Evolutionary conservation across 2,797 vertebrate species (phyloP), one percentile per base, ranked within the genome.

Genomic region (Galago senegalensis): DNA sequence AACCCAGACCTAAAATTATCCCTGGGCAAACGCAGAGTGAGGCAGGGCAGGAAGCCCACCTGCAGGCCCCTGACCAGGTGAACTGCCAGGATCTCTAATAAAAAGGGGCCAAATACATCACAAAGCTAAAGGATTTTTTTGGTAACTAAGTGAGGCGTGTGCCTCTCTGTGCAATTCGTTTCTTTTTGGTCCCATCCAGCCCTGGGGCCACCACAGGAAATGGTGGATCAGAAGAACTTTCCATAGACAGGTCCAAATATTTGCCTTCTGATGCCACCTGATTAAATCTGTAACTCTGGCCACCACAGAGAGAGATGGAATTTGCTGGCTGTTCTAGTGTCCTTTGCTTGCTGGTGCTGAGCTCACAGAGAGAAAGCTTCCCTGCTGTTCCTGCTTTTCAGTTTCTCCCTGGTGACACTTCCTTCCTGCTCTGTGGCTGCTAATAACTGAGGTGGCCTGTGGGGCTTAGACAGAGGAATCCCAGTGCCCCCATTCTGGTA

Each of bases 241-340:
- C 98, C 98, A 98, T 84, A 79, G 16, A 84, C 93, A 96, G 93
- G 69, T 97, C 98, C 98, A 98, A 98, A 95, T 97, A 96, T 90
- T 98, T 98, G 97, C 96, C 97, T 96, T 93, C 94, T 98, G 96
- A 98, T 98, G 97, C 95, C 98, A 93, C 97, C 97, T 97, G 96
- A 98, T 97, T 97, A 98, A 96, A 98, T 97, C 97, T 97, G 88
- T 81, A 94, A 95, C 96, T 95, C 97, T 72, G 40, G 87, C 96
- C 61, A 87, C 94, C 1, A 87, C 61, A 90, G 53, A 95, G 73
- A 73, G 84, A 94, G 34, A 87, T 25, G 18, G 93, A 88, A 82
- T 72, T 92, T 93, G 93, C 65, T 86, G 70, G 72, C 63, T 97
- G 80, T 73, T 95, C 76, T 65, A 7, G 2, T 89, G 83, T 92